These are phyloP conservation scores for Oxyteleia sp. DNA, from an alignment of 2,888 invertebrate genomes.

Conservation along the genomic window DNA sequence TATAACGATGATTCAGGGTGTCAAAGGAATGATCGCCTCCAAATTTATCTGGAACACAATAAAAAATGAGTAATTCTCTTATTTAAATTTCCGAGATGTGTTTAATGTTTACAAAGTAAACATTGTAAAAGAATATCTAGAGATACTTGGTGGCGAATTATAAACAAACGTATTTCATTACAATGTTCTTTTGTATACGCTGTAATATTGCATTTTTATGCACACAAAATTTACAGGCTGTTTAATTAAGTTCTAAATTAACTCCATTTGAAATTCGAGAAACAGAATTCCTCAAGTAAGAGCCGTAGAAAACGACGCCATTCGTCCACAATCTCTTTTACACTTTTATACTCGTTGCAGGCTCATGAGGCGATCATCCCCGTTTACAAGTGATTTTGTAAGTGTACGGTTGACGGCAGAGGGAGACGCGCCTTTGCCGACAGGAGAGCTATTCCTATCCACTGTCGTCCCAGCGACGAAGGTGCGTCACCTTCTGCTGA, in stretches of 20 bases:
- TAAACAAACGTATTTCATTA: too few relatives aligned
- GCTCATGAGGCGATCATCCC: slow-evolving; percentile 39
- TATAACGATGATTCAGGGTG: slow-evolving; percentile 39
- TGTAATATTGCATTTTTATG: too few relatives aligned
- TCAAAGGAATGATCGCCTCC: slow-evolving; percentile 53
- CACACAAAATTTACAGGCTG: too few relatives aligned
- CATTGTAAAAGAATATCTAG: too few relatives aligned
- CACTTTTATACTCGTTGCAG: slow-evolving; percentile 26
- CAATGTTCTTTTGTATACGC: too few relatives aligned
- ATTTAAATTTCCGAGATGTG: too few relatives aligned
- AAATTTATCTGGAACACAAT: too few relatives aligned
- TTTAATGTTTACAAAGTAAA: too few relatives aligned
- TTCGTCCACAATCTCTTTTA: slow-evolving; percentile 13
- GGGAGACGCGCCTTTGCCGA: slow-evolving; percentile 25
- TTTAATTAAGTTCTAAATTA: too few relatives aligned
- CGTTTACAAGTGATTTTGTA: slow-evolving; percentile 36
- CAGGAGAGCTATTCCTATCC: slow-evolving; percentile 19
- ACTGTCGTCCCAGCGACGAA: neutral
- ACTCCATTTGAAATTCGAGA: neutral
- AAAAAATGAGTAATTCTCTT: too few relatives aligned
- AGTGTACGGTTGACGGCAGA: slow-evolving; percentile 15
- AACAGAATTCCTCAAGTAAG: neutral
- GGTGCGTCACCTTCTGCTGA: slow-evolving; percentile 13
- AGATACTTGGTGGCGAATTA: too few relatives aligned
- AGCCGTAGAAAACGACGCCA: neutral